Evolutionary conservation across 1,140 invertebrate species (phyloP).

Genomic region (Sarcophaga bullata): DNA sequence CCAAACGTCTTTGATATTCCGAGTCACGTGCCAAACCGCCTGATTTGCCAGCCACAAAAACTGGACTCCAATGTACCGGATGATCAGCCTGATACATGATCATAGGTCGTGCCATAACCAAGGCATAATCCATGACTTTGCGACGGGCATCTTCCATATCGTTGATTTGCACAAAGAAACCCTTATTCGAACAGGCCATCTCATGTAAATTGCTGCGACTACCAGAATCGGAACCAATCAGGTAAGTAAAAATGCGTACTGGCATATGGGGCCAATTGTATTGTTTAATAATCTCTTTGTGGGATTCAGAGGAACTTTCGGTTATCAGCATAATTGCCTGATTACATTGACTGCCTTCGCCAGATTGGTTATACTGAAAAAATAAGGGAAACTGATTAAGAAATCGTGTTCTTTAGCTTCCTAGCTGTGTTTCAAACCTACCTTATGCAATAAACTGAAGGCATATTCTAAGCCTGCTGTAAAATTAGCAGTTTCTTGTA

Average conservation of each 20-base stretch:
- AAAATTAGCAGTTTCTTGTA: constrained; percentile 90
- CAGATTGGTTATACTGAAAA: constrained; percentile 80
- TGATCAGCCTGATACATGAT: constrained; percentile 90
- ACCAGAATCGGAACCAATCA: constrained; percentile 91
- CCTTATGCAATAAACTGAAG: constrained; percentile 91
- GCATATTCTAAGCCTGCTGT: constrained; percentile 88
- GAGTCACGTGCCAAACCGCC: constrained; percentile 71
- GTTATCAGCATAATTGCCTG: constrained; percentile 97
- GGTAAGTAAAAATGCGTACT: constrained; percentile 95
- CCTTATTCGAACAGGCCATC: constrained; percentile 98
- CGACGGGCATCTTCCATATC: constrained; percentile 83
- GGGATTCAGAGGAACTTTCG: constrained; percentile 84
- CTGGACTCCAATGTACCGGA: constrained; percentile 90
- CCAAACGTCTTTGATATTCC: constrained; percentile 79
- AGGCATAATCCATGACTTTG: constrained; percentile 92
- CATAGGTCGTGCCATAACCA: constrained; percentile 89
- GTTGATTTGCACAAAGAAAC: constrained; percentile 88
- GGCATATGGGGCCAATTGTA: constrained; percentile 94
- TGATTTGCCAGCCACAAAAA: constrained; percentile 88
- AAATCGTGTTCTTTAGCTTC: constrained; percentile 25
- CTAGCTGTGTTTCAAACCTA: constrained; percentile 63
- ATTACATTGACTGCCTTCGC: constrained; percentile 91
- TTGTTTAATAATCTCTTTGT: constrained; percentile 72
- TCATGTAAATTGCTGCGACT: constrained; percentile 86
- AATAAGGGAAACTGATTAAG: constrained; percentile 37